Conservation (phyloP, 2,113 vertebrate genomes). For the Lophura nycthemera region DNA sequence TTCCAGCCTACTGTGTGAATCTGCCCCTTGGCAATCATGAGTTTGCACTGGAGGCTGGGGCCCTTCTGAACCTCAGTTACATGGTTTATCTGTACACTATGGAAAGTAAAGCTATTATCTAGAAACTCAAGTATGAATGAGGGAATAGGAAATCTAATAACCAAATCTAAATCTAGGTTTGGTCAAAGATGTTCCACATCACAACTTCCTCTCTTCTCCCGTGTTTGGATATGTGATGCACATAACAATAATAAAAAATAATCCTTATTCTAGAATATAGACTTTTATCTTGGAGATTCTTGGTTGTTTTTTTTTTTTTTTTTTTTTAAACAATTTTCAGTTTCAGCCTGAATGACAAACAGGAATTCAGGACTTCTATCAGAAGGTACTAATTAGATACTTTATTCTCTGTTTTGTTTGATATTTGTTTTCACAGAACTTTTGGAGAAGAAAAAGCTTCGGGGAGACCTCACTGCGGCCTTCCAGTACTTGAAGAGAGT, state of each 20-base stretch:
- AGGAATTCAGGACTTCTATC: not conserved
- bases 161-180: not conserved
- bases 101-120: not conserved
- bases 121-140: not conserved
- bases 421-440: not conserved
- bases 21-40: not conserved
- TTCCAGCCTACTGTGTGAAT: not conserved
- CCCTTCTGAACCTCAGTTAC: not conserved
- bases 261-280: not conserved
- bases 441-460: too few relatives aligned
- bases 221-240: not conserved
- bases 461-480: too few relatives aligned
- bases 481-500: too few relatives aligned
- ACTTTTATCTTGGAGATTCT: not conserved
- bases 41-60: not conserved
- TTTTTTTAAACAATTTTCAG: not conserved
- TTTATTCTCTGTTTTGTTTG: not conserved
- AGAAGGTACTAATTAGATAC: accelerated
- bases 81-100: not conserved
- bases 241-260: not conserved
- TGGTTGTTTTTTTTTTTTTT: too few relatives aligned
- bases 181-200: not conserved
- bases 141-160: not conserved
- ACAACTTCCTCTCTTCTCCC: not conserved
- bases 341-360: not conserved